Evolutionary conservation across 35 echinoderm and acorn worm genomes (phyloP).

Genomic region (Hemicentrotus pulcherrimus): DNA sequence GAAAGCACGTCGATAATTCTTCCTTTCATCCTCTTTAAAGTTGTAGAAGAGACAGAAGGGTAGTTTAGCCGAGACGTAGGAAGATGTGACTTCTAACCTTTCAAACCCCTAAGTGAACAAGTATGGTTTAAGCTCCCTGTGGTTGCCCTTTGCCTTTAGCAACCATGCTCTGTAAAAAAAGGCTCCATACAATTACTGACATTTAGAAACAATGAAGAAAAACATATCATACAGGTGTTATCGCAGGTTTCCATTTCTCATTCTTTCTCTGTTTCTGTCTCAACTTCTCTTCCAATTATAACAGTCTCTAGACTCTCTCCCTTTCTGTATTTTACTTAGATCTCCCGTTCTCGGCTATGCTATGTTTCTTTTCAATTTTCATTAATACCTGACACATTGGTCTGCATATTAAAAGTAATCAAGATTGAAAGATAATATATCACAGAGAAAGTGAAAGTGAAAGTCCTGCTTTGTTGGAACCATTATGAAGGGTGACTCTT

Average conservation of each 20-base stretch:
- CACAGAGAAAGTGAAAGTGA: no score
- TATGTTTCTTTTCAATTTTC: background rate
- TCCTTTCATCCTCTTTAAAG: background rate
- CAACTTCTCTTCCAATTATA: background rate
- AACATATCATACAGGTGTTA: conserved; percentile 10
- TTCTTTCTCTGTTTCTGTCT: background rate
- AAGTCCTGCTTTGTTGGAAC: no score
- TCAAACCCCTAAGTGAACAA: background rate
- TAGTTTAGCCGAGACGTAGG: background rate
- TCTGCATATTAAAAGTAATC: no score
- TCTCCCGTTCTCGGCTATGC: background rate
- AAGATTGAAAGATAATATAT: no score
- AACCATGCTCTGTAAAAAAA: background rate
- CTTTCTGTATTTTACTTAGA: background rate
- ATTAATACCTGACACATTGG: no score
- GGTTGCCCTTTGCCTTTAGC: background rate
- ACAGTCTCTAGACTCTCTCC: background rate
- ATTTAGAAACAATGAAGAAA: conserved; percentile 1
- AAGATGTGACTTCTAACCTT: conserved; percentile 17
- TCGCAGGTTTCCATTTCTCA: background rate
- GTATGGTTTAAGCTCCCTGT: background rate
- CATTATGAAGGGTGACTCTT: no score
- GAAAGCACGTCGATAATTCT: background rate
- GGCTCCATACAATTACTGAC: background rate
- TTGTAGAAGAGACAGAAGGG: conserved; percentile 1